A percentile compares a stretch with the other conserved stretches of the same genome.
phyloP scores from a whole-genome alignment of 2,797 vertebrate species.

The Knipowitschia caucasica region DNA sequence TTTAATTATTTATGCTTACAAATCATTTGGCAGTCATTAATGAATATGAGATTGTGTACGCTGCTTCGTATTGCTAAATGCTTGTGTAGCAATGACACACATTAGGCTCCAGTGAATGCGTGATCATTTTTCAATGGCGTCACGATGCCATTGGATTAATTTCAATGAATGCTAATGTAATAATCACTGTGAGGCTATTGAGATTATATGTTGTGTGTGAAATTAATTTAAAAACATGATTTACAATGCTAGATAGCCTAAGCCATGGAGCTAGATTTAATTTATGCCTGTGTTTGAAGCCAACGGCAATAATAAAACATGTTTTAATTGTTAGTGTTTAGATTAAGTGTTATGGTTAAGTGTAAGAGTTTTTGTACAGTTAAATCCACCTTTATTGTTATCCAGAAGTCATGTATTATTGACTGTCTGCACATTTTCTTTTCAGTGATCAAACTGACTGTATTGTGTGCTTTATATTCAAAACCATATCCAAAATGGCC shows the following conservation, averaged over 20 bases:
- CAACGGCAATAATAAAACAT: too few species aligned
- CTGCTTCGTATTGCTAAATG: slow-evolving; percentile 11
- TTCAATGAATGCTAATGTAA: not conserved
- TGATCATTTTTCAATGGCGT: not conserved
- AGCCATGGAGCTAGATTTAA: too few species aligned
- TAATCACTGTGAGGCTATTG: not conserved
- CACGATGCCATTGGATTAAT: not conserved
- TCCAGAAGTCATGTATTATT: too few species aligned
- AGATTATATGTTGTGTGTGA: not conserved
- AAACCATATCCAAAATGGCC: not conserved
- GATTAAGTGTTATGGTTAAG: too few species aligned
- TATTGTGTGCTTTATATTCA: not conserved
- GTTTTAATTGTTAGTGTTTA: too few species aligned
- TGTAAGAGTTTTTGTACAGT: too few species aligned
- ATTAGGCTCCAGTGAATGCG: slow-evolving; percentile 1
- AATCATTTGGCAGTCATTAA: slow-evolving; percentile 32
- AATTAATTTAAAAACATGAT: too few species aligned
- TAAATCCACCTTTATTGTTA: too few species aligned
- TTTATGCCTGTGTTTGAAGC: too few species aligned
- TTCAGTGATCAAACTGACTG: not conserved
- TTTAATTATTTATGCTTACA: slow-evolving; percentile 38
- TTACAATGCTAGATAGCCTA: too few species aligned
- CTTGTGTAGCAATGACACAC: slow-evolving; percentile 4
- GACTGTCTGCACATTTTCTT: too few species aligned
- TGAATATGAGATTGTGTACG: slow-evolving; percentile 33